A percentile compares a stretch with the other conserved stretches of the same genome.
Evolutionary conservation across 2,113 vertebrate genomes (phyloP).

Genomic region (Drymodes brunneopygia): DNA sequence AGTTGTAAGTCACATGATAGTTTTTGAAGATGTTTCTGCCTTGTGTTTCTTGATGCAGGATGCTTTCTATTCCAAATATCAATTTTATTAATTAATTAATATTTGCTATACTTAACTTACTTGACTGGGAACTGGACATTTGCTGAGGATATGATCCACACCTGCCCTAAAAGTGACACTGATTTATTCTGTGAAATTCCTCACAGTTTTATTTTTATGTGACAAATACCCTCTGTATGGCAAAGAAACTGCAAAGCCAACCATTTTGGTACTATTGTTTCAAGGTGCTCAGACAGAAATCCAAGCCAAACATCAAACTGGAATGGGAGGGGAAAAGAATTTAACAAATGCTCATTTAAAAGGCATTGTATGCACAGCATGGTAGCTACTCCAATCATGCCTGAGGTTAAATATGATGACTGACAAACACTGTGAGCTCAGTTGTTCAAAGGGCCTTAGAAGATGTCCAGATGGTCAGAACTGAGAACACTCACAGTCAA

Average conservation of each 20-base stretch:
- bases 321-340: background rate
- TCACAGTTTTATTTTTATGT: background rate
- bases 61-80: background rate
- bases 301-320: background rate
- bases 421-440: background rate
- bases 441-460: background rate
- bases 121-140: background rate
- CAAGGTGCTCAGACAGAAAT: background rate
- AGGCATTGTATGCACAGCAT: background rate
- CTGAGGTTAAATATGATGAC: background rate
- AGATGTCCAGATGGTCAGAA: background rate
- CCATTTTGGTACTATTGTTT: background rate
- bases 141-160: background rate
- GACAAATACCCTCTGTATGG: background rate
- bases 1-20: background rate
- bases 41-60: background rate
- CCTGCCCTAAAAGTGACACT: background rate
- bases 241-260: background rate
- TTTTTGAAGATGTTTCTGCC: background rate
- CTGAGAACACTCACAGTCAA: background rate
- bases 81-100: background rate
- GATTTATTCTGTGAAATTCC: background rate
- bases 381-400: background rate
- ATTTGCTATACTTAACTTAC: background rate
- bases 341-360: background rate